Conservation (phyloP, 2,113 vertebrate genomes). For the Brachyhypopomus occidentalis region DNA sequence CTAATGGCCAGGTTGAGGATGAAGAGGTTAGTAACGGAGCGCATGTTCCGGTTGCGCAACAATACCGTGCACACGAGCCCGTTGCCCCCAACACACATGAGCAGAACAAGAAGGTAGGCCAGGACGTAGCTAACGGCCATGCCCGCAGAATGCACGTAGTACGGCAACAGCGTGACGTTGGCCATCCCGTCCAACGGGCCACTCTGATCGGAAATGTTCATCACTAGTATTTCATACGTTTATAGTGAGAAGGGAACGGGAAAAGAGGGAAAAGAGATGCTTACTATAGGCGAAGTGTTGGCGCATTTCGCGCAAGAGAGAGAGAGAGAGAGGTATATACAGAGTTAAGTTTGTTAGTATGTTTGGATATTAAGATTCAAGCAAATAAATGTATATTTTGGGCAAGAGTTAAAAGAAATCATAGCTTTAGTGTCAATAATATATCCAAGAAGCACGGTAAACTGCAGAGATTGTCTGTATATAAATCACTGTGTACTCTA, state of each 20-base stretch:
- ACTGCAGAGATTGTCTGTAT: no score
- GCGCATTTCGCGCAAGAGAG: not conserved
- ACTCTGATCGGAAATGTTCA: constrained; percentile 37
- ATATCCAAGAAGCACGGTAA: no score
- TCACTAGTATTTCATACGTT: not conserved
- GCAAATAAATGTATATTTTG: no score
- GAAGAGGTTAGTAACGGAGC: constrained; percentile 58
- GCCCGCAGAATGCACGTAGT: constrained; percentile 53
- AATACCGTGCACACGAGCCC: constrained; percentile 55
- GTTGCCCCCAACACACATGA: constrained; percentile 54
- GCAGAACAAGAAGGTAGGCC: constrained; percentile 47
- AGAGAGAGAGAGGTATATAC: not conserved
- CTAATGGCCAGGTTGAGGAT: constrained; percentile 60
- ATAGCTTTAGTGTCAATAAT: no score
- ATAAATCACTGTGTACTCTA: no score
- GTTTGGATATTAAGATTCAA: no score
- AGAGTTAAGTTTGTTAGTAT: not conserved
- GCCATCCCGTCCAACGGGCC: constrained; percentile 2
- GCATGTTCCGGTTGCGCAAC: constrained; percentile 57
- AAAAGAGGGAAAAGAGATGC: not conserved
- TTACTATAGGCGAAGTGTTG: no score
- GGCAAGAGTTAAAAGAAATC: no score
- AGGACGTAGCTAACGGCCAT: constrained; percentile 49
- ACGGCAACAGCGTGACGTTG: constrained; percentile 51
- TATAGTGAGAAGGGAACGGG: not conserved